phyloP scores from a whole-genome alignment of 2,888 invertebrate genomes.

The Pediacus dermestoides region DNA sequence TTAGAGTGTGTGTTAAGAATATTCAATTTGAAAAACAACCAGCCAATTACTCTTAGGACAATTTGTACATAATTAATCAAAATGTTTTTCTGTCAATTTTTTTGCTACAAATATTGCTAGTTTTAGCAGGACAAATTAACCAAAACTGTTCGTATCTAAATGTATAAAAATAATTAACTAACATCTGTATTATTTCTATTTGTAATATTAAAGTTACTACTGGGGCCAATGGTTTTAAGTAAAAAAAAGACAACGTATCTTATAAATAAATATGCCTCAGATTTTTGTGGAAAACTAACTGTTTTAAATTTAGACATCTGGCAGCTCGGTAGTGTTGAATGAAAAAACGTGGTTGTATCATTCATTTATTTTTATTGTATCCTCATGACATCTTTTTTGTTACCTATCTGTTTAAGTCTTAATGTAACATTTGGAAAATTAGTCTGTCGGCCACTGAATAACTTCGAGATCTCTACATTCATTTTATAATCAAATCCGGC shows the following conservation, averaged over 20 bases:
- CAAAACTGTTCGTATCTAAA: conserved; percentile 29
- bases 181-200: conserved; percentile 24
- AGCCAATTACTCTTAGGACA: conserved; percentile 33
- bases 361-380: neutral
- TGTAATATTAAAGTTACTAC: conserved; percentile 33
- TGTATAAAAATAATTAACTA: conserved; percentile 23
- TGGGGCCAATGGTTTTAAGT: conserved; percentile 46
- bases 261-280: conserved; percentile 6
- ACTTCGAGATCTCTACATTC: too few species aligned
- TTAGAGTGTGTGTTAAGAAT: too few species aligned
- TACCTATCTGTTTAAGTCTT: neutral
- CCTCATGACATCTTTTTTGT: conserved; percentile 5
- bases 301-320: too few species aligned
- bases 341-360: too few species aligned
- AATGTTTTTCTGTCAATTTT: conserved; percentile 29
- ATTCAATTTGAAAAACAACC: conserved; percentile 21
- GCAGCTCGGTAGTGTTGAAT: too few species aligned
- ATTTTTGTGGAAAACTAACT: too few species aligned
- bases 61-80: conserved; percentile 42
- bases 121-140: conserved; percentile 15
- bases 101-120: neutral
- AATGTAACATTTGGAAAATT: conserved; percentile 1
- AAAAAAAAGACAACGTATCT: neutral
- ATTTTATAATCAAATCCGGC: too few species aligned
- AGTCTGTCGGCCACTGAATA: too few species aligned